Conservation (phyloP, 1,140 invertebrate genomes). For the Panulirus ornatus region DNA sequence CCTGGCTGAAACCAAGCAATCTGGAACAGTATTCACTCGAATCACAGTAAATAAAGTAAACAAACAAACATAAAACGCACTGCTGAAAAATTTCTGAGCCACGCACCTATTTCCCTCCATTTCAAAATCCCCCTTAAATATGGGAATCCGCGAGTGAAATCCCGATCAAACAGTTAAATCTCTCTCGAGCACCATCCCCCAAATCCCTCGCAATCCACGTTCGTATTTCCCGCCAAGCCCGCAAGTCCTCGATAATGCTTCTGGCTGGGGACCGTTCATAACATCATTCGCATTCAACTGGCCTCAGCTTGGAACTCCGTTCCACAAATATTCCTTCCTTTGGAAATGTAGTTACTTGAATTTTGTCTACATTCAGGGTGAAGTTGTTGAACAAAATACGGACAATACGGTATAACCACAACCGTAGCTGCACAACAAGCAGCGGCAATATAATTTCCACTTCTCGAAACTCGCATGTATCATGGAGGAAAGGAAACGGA, state of each 20-base stretch:
- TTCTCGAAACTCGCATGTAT: not conserved
- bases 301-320: not conserved
- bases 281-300: slow-evolving; percentile 59
- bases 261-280: slow-evolving; percentile 64
- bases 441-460: not conserved
- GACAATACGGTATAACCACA: not conserved
- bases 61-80: slow-evolving; percentile 7
- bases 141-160: slow-evolving; percentile 64
- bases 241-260: slow-evolving; percentile 69
- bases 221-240: slow-evolving; percentile 70
- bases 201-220: slow-evolving; percentile 68
- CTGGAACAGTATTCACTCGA: too few relatives aligned
- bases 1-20: too few relatives aligned
- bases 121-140: slow-evolving; percentile 67
- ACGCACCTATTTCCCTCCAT: slow-evolving; percentile 52
- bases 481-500: slow-evolving; percentile 29
- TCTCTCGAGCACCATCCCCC: slow-evolving; percentile 69
- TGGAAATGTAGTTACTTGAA: not conserved
- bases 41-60: slow-evolving; percentile 13
- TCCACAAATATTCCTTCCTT: not conserved
- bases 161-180: slow-evolving; percentile 71
- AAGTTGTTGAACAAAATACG: not conserved
- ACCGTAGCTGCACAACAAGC: not conserved
- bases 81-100: not conserved
- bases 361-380: too few relatives aligned